Conservation (phyloP, 2,797 vertebrate species). For the Brachyrhaphis roseni region DNA sequence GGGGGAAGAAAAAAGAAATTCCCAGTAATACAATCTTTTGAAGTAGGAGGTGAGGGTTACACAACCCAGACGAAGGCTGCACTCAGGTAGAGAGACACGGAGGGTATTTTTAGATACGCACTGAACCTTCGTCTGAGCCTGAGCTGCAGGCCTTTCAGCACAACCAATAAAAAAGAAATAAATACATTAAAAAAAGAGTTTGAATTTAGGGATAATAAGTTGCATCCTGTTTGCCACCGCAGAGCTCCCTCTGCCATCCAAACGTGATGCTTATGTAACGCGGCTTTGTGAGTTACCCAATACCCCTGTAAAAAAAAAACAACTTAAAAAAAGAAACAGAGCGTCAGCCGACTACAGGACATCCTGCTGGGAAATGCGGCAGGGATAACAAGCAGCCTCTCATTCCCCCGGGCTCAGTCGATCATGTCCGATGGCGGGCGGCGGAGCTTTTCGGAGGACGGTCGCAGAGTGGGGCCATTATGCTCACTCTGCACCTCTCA, state of each 20-base stretch:
- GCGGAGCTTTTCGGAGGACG: constrained; percentile 57
- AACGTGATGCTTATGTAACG: constrained; percentile 36
- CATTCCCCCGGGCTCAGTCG: constrained; percentile 47
- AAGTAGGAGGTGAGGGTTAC: background rate
- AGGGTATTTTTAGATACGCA: constrained; percentile 17
- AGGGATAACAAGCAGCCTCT: constrained; percentile 50
- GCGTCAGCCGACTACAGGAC: constrained; percentile 54
- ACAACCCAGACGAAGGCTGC: background rate
- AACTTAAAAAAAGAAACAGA: constrained; percentile 18
- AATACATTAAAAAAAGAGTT: background rate
- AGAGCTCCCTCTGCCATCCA: constrained; percentile 16
- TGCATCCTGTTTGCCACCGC: constrained; percentile 23
- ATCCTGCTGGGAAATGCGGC: constrained; percentile 62
- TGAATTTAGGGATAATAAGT: constrained; percentile 16
- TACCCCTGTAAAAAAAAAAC: constrained; percentile 31
- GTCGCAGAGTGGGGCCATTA: constrained; percentile 62
- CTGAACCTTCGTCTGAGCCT: constrained; percentile 29
- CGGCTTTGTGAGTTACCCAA: constrained; percentile 46
- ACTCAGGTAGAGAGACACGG: background rate
- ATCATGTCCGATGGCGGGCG: constrained; percentile 49
- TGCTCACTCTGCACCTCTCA: constrained; percentile 39
- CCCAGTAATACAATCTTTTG: background rate
- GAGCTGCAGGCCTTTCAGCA: background rate
- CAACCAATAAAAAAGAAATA: background rate
- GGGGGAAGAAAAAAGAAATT: background rate